Conservation (phyloP, 2,888 invertebrate genomes). For the Gastracanthus pulcherrimus region DNA sequence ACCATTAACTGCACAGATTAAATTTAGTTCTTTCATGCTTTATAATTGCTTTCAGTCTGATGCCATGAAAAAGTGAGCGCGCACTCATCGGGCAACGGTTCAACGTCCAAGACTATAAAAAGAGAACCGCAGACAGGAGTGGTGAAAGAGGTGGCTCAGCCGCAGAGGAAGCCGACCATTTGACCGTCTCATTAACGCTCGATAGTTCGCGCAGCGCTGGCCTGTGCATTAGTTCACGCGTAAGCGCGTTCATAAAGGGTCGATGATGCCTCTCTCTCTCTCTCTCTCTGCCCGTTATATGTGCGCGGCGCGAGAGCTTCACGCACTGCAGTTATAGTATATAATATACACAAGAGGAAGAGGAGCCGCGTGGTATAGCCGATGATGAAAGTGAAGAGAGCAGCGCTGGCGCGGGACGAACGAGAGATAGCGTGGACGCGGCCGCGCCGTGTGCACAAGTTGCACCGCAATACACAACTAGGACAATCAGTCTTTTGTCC, state of each 20-base stretch:
- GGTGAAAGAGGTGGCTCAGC: background rate
- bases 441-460: too few relatives aligned
- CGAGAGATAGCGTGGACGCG: too few relatives aligned
- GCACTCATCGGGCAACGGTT: background rate
- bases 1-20: too few relatives aligned
- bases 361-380: background rate
- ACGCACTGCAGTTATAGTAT: background rate
- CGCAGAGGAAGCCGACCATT: background rate
- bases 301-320: too few relatives aligned
- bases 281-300: too few relatives aligned
- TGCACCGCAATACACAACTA: conserved; percentile 62
- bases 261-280: too few relatives aligned
- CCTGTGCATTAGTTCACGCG: background rate
- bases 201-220: background rate
- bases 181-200: conserved; percentile 6
- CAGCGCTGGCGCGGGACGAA: too few relatives aligned
- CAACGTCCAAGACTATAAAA: background rate
- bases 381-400: background rate
- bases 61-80: background rate
- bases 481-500: conserved; percentile 69
- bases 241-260: background rate
- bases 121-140: background rate
- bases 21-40: too few relatives aligned
- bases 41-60: too few relatives aligned
- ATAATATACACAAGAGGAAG: background rate